Base-by-base conservation (phyloP, 2,113 vertebrate species). In the Oryctolagus cuniculus region DNA sequence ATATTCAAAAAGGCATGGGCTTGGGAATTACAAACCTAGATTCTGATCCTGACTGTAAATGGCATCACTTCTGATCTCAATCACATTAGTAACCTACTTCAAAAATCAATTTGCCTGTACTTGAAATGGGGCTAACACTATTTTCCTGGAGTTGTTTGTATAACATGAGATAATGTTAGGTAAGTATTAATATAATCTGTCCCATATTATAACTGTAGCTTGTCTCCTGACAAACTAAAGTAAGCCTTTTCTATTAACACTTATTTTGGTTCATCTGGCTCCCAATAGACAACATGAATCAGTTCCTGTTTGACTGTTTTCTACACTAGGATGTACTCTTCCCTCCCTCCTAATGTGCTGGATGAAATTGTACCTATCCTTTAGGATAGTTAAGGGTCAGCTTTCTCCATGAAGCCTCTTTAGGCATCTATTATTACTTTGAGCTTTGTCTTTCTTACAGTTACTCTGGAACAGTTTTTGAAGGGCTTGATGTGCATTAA, bases 81-180 rank as follows among this genome's bases (percentile, higher is more conserved):
- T 74, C 11, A 63, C 13, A 72, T 24, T 78, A 72, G 13, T 77
- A 38, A 72, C 29, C 69, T 66, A 25, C 53, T 82, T 82, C 6
- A 86, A 73, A 27, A 4, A 7, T 94, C n/a, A 49, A 29, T 70
- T 93, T 94, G 16, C 22, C 77, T 7, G 19, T 83, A 55, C 58
- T 4, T 89, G 69, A 75, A 69, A 80, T 69, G 19, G n/a, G 25
- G 4, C 36, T 67, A 49, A 70, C 49, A 88, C 87, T 34, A 13
- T 49, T 89, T 67, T 53, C 25, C 69, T 88, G 55, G 29, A 82
- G 21, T 13, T 72, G 69, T 93, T 79, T 95, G 64, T 17, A 51
- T 78, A 82, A 70, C 25, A 81, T 72, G 66, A 67, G 31, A 58
- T 69, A 79, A 89, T 53, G 11, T 10, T 89, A 74, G 31, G 66